Conservation (phyloP, 2,888 invertebrate genomes). For the Penaeus monodon region DNA sequence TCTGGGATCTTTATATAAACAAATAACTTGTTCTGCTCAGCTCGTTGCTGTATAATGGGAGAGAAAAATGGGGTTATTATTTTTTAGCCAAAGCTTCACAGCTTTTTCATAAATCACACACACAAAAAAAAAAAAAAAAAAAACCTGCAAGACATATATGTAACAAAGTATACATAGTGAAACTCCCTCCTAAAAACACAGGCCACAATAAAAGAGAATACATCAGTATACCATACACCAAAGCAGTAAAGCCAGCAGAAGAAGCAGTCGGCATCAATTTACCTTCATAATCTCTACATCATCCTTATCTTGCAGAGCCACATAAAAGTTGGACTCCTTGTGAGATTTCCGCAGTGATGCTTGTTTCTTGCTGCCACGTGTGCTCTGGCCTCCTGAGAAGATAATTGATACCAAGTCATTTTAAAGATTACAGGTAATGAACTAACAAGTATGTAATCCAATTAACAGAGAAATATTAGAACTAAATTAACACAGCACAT, state of each 20-base stretch:
- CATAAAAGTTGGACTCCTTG: conserved; percentile 90
- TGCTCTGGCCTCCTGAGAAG: conserved; percentile 14
- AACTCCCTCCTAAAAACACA: too few species aligned
- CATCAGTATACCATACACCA: too few species aligned
- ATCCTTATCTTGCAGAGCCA: conserved; percentile 83
- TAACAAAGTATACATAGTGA: neutral
- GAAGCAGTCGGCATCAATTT: neutral
- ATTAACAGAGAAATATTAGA: too few species aligned
- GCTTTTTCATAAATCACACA: neutral
- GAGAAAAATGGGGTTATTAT: neutral
- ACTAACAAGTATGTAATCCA: too few species aligned
- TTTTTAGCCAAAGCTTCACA: too few species aligned
- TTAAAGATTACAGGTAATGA: too few species aligned
- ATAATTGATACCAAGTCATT: too few species aligned
- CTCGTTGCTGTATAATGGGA: conserved; percentile 75
- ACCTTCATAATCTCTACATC: conserved; percentile 98
- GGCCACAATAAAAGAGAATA: too few species aligned
- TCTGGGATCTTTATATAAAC: conserved; percentile 99
- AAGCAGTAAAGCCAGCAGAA: too few species aligned
- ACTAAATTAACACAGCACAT: too few species aligned
- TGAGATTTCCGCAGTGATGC: conserved; percentile 67
- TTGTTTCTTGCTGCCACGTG: conserved; percentile 48
- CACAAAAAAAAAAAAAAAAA: neutral
- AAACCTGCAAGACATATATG: neutral
- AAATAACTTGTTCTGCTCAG: conserved; percentile 97